Base-by-base conservation (phyloP, 2,888 invertebrate species). In the Peribatodes rhomboidaria region DNA sequence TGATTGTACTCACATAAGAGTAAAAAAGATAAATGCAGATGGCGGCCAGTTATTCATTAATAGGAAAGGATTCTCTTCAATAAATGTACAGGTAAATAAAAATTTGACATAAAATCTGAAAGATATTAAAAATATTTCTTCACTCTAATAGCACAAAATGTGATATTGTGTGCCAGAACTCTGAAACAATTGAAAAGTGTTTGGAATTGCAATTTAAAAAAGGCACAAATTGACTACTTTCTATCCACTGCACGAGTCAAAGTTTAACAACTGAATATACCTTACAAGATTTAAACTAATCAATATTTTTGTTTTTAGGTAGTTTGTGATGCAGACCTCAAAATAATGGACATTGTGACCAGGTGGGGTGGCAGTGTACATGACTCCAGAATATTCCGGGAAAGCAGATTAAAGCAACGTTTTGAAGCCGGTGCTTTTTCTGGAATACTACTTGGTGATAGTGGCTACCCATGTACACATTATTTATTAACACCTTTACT, bases 301-400 rank as follows among this genome's bases (percentile, higher is more conserved):
- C 6, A 27, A 27, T 27, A 27, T 27, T 27, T 39, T n/a, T 57
- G 13, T 1, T 68, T 68, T 33, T 42, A 72, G 67, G 67, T 70
- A 9, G 68, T 68, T 35, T 72, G 70, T 47, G 63, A 73, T 65
- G 61, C 71, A 11, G 60, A 73, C 11, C 11, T 16, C 8, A 49
- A 49, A 31, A 49, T 49, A n/a, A 49, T 14, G 47, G 31, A 49
- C 31, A 66, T 69, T 55, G 71, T 72, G 11, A 47, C 67, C 6
- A 58, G 67, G 20, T 73, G 72, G 71, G 55, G 61, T 20, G 71
- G 70, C 8, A 71, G 70, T 67, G 63, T 61, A 1, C 72, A 73
- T 63, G 75, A 75, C 47, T 70, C 69, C 0, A 13, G 71, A 35
- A 75, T 74, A 35, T 74, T 14, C 31, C 35, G 35, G 35, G 35